phyloP scores from a whole-genome alignment of 2,113 vertebrate genomes.

The Vicugna pacos region DNA sequence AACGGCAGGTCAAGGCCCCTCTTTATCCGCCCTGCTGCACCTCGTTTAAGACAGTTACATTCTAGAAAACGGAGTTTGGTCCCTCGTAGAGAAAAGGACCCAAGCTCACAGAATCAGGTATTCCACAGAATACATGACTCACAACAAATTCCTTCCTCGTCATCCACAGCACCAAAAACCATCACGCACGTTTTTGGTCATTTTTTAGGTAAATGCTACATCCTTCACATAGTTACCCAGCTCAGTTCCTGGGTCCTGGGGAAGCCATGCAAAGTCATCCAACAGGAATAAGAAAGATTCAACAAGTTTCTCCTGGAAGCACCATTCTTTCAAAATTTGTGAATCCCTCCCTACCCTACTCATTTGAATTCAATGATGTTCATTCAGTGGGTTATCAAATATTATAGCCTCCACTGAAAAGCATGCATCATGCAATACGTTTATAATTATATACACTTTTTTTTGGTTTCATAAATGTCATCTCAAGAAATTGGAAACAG shows the following conservation, averaged over 20 bases:
- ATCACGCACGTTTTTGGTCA: not conserved
- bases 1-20: not conserved
- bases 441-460: not conserved
- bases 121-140: not conserved
- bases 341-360: not conserved
- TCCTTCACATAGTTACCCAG: not conserved
- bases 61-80: not conserved
- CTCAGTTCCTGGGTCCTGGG: not conserved
- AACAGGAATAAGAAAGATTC: not conserved
- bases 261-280: not conserved
- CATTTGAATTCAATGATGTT: not conserved
- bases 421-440: not conserved
- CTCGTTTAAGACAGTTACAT: not conserved
- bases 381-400: not conserved
- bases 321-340: not conserved
- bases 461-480: conserved; percentile 42
- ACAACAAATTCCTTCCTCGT: not conserved
- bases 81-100: not conserved
- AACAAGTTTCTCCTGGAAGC: not conserved
- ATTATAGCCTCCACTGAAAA: not conserved
- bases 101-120: not conserved
- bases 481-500: conserved; percentile 38
- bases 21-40: not conserved
- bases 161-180: not conserved
- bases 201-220: not conserved